phyloP scores from a whole-genome alignment of 2,888 invertebrate species.

The Ochlodes sylvanus region DNA sequence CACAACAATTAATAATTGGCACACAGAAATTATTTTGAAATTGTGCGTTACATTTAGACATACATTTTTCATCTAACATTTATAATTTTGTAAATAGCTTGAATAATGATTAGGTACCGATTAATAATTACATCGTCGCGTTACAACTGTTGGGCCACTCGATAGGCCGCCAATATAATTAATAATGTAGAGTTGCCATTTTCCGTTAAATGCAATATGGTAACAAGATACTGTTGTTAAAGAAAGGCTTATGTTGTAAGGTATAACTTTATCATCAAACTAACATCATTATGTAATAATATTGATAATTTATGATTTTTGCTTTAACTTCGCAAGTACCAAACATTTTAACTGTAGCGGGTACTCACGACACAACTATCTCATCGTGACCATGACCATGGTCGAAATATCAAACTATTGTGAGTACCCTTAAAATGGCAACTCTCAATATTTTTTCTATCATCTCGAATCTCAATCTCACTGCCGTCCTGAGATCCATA shows the following conservation, averaged over 20 bases:
- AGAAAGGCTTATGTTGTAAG: no score
- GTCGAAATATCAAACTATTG: no score
- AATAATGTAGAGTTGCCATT: conserved; percentile 27
- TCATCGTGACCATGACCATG: no score
- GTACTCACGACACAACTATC: no score
- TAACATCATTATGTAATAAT: no score
- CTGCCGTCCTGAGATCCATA: conserved; percentile 42
- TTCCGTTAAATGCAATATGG: background rate
- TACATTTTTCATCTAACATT: conserved; percentile 9
- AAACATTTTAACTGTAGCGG: no score
- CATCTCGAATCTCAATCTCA: conserved; percentile 43
- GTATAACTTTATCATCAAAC: no score
- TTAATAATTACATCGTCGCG: no score
- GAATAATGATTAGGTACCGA: no score
- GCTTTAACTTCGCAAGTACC: no score
- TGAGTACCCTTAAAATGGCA: conserved; percentile 21
- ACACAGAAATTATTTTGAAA: conserved; percentile 40
- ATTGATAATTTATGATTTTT: no score
- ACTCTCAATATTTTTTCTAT: conserved; percentile 14
- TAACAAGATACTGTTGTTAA: no score
- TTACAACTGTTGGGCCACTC: background rate
- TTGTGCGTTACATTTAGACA: conserved; percentile 39
- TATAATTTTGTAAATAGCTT: background rate
- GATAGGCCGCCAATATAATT: background rate
- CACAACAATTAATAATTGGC: conserved; percentile 39